Percentiles rank a stretch among this genome's conserved stretches.
Conservation (phyloP, 2,797 vertebrate species). For the Podarcis lilfordi region DNA sequence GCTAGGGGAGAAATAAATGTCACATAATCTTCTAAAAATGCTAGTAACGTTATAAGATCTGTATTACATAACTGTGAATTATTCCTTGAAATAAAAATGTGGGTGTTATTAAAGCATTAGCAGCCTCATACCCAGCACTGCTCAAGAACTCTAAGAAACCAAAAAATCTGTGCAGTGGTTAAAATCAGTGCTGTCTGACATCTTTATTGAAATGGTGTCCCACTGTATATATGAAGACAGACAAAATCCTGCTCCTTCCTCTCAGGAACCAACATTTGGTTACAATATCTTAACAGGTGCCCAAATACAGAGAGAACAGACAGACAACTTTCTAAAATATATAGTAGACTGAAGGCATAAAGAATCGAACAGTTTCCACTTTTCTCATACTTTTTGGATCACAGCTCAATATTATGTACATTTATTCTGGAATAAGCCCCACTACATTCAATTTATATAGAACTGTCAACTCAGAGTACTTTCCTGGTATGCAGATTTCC, state of each 20-base stretch:
- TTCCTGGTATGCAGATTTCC: background rate
- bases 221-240: too few relatives aligned
- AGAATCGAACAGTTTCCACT: background rate
- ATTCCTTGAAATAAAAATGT: conserved; percentile 15
- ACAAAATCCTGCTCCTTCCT: too few relatives aligned
- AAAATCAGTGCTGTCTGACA: too few relatives aligned
- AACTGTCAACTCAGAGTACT: background rate
- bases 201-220: too few relatives aligned
- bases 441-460: background rate
- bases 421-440: background rate
- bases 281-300: too few relatives aligned
- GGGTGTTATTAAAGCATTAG: background rate
- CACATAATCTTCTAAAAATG: background rate
- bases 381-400: background rate
- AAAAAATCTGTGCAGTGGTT: background rate
- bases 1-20: conserved; percentile 15
- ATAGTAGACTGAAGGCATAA: background rate
- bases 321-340: too few relatives aligned
- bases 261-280: too few relatives aligned
- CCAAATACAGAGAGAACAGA: too few relatives aligned
- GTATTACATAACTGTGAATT: background rate
- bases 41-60: background rate
- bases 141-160: background rate
- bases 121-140: too few relatives aligned
- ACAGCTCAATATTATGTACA: background rate